Base-by-base conservation (phyloP, 30 jellyfish, hydroid and myxozoan species). In the Cassiopea andromeda region DNA sequence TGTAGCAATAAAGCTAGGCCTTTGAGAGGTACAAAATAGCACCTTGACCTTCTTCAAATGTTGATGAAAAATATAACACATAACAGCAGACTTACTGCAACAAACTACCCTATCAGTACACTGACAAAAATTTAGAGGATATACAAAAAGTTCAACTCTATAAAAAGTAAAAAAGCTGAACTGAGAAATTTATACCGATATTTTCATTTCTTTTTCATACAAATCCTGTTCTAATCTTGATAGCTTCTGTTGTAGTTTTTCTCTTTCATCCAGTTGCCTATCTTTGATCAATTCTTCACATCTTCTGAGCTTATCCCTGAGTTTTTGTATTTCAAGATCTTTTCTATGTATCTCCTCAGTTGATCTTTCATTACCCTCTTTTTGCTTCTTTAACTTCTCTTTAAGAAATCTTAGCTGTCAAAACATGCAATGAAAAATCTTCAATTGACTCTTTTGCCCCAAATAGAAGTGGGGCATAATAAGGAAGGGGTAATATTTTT, bases 361-460 rank as follows among this genome's bases (percentile, higher is more conserved):
- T 48, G 90, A 48, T 77, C 86, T 88, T 8, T 95, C 98, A 47
- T 67, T 46, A 57, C 77, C 73, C 43, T 91, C 97, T 76, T 88
- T 95, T 80, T 87, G 95, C 74, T 74, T 78, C 84, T 97, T 82
- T 43, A 90, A 73, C 83, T 92, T 95, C 57, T 91, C 98, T 72
- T 81, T 90, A 66, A 95, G 77, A 45, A 83, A 89, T 1, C 94
- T 74, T 13, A 91, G 83, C 94, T 87, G 43, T n/a, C 44, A 70
- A 84, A 2, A 43, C 16, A 82, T 43, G 81, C 17, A 44, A 15
- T 38, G 2, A 0, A 14, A 3, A 14, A 12, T 27, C 7, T 61
- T 2, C 73, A 61, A 61, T 14, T 61, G 5, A 9, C 64, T 2
- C 5, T 50, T 2, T 9, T 2, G 64, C 9, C 8, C 9, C 64